Conservation (phyloP, 2,797 vertebrate genomes). For the Garrulus glandarius region DNA sequence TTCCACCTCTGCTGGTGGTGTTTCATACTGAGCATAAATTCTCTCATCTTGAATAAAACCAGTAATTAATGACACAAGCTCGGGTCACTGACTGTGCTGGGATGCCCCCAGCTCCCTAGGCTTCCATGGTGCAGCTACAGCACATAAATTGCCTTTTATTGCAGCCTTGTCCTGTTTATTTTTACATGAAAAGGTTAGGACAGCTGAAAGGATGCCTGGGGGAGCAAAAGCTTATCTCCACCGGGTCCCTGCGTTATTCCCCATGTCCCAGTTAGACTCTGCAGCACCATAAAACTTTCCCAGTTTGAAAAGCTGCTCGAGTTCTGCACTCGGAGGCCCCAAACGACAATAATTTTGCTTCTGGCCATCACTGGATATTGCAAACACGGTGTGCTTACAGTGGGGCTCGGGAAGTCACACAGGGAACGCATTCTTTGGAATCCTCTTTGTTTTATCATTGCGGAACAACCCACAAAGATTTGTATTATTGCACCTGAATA, state of each 20-base stretch:
- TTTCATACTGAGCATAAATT: background rate
- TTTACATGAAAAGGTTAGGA: slow-evolving; percentile 10
- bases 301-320: slow-evolving; percentile 16
- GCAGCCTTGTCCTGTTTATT: background rate
- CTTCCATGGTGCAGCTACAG: background rate
- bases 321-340: background rate
- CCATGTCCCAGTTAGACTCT: background rate
- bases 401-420: slow-evolving; percentile 70
- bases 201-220: background rate
- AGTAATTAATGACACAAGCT: background rate
- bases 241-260: background rate
- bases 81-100: background rate
- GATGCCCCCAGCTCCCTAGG: background rate
- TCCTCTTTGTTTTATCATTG: slow-evolving; percentile 87
- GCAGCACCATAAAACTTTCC: background rate
- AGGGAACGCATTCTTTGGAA: slow-evolving; percentile 86
- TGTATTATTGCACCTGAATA: slow-evolving; percentile 94
- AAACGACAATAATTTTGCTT: slow-evolving; percentile 68
- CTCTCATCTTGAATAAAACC: background rate
- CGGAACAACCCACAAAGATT: slow-evolving; percentile 78
- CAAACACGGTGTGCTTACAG: slow-evolving; percentile 50
- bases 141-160: slow-evolving; percentile 17
- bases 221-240: background rate
- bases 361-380: slow-evolving; percentile 69
- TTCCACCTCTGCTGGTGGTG: background rate